Base-by-base conservation (phyloP, 2,888 invertebrate genomes). In the Lithophane socia region DNA sequence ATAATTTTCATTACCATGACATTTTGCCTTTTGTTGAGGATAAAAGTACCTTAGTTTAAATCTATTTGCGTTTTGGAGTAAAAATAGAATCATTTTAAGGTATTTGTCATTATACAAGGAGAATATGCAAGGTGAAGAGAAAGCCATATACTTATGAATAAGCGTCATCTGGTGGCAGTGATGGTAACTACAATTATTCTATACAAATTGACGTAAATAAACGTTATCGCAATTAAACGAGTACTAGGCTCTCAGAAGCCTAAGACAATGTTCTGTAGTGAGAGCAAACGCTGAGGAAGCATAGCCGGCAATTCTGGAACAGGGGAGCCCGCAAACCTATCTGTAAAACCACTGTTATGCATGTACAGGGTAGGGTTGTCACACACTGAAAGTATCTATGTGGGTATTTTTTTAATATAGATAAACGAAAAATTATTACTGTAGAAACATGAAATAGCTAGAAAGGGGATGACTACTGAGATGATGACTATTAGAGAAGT, bases 1-100 rank as follows among this genome's bases (percentile, higher is more conserved):
- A 52, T 82, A 80, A 84, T 80, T 82, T 88, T 82, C 82, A 86
- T 84, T 80, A 86, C 75, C 65, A 37, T 72, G 56, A 66, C 75
- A 29, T 73, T 88, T 77, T 56, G 37, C 64, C 67, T 81, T 79
- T 79, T 64, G 60, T 49, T 29, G 29, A 63, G 47, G 61, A 60
- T 65, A 42, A 68, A 42, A n/a, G 24, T 54, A 64, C 47, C 29
- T 52, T 70, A 69, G 37, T 75, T 75, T 69, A 65, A 70, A 80
- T 68, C 44, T 70, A 67, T 61, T 54, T 79, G 24, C 16, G 16
- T 73, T 74, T 73, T 52, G 3, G 29, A 58, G 60, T 65, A 56
- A 47, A 60, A 68, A 70, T 80, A 52, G n/a, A 75, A 75, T 54
- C 47, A 16, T 4, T 16, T 3, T 42, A 24, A 3, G 10, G 16